These are phyloP conservation scores for Liopterus haemorrhoidalis DNA, from an alignment of 2,888 invertebrate species.

Conservation along the genomic window DNA sequence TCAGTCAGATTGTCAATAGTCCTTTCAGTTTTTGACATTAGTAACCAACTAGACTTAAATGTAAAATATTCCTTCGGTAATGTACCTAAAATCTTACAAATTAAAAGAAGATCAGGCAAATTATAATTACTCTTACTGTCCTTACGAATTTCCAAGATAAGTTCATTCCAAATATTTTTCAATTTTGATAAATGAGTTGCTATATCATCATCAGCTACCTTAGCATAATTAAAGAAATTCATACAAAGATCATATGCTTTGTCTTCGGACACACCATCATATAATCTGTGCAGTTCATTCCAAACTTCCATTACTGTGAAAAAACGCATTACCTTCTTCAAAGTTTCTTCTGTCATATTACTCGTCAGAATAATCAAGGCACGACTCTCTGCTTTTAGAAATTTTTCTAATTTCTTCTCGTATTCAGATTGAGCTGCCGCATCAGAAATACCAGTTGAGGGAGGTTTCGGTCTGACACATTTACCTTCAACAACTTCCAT, in stretches of 20 bases:
- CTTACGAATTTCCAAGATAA: conserved; percentile 5
- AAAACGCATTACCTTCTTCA: conserved; percentile 27
- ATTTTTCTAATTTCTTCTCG: conserved; percentile 3
- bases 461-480: no score
- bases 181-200: conserved; percentile 20
- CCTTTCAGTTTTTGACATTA: conserved; percentile 15
- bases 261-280: conserved; percentile 25
- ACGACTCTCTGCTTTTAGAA: conserved; percentile 8
- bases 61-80: conserved; percentile 22
- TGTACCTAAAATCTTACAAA: conserved; percentile 22
- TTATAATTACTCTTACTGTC: background rate
- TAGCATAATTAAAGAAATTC: conserved; percentile 25
- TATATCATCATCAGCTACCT: conserved; percentile 18
- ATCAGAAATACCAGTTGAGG: no score
- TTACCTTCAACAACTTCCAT: no score
- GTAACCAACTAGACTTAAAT: conserved; percentile 20
- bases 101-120: conserved; percentile 18
- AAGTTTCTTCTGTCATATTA: conserved; percentile 28
- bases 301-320: conserved; percentile 25
- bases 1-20: conserved; percentile 19
- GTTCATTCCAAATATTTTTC: conserved; percentile 13
- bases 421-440: no score
- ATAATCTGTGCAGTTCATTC: conserved; percentile 27
- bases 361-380: conserved; percentile 24
- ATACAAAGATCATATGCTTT: conserved; percentile 26